Percentiles rank a stretch among this genome's conserved stretches.
Evolutionary conservation across 2,113 vertebrate species (phyloP).

Genomic region (Probosciger aterrimus): DNA sequence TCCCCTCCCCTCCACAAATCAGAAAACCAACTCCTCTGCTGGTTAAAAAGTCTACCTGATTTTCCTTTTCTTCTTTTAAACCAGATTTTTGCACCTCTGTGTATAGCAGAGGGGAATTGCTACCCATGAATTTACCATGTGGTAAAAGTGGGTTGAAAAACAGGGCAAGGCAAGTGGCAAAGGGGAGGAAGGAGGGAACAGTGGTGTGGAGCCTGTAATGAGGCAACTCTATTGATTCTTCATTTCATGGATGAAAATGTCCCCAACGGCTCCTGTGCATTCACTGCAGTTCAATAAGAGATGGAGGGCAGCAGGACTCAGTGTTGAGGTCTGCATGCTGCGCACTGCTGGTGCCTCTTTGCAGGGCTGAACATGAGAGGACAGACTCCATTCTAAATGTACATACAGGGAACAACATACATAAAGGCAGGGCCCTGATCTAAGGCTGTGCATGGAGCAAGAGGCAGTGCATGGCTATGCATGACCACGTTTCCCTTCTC

Average conservation of each 20-base stretch:
- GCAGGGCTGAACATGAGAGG: background rate
- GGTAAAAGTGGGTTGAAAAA: background rate
- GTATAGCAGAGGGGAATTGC: background rate
- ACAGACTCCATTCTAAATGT: fast-evolving
- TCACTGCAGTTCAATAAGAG: background rate
- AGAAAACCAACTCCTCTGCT: background rate
- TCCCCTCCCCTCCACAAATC: background rate
- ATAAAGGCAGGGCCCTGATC: background rate
- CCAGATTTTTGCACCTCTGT: background rate
- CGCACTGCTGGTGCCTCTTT: background rate
- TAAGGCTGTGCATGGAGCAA: background rate
- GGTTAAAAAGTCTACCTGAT: background rate
- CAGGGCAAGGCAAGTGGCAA: background rate
- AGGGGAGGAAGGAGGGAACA: background rate
- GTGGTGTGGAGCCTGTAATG: background rate
- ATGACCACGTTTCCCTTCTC: background rate
- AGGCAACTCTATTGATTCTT: conserved; percentile 16
- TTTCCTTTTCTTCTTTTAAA: background rate
- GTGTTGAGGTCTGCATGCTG: background rate
- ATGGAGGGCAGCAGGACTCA: background rate
- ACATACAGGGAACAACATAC: fast-evolving
- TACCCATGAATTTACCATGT: background rate
- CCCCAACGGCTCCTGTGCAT: background rate
- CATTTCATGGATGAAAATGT: background rate
- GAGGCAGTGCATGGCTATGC: background rate